A percentile compares a stretch with the other conserved stretches of the same genome.
phyloP scores from a whole-genome alignment of 2,797 vertebrate genomes.

The Dromococcyx pavoninus region DNA sequence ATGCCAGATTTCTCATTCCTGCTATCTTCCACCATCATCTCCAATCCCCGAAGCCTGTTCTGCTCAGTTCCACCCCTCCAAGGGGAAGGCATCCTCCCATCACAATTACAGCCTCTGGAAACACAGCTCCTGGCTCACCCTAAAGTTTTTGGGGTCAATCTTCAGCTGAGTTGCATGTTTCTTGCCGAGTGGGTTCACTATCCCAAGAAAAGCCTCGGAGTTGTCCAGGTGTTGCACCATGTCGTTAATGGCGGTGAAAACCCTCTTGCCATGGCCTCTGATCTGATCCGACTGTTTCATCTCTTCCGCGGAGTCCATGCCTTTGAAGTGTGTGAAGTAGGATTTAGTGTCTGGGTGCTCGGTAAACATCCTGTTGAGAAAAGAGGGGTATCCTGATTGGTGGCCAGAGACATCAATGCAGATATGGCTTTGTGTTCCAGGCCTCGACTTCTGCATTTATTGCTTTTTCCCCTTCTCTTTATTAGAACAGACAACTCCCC shows the following conservation, averaged over 20 bases:
- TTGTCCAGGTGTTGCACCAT: slow-evolving; percentile 77
- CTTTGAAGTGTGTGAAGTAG: slow-evolving; percentile 82
- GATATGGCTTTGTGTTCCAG: not conserved
- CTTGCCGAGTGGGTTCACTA: slow-evolving; percentile 75
- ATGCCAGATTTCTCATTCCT: not conserved
- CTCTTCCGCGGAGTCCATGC: slow-evolving; percentile 30
- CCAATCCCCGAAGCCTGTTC: not conserved
- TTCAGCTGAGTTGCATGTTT: slow-evolving; percentile 78
- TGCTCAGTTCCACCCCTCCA: not conserved
- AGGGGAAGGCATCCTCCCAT: not conserved
- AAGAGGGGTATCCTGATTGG: not conserved
- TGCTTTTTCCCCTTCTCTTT: not conserved
- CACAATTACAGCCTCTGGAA: not conserved
- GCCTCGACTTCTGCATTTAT: not conserved
- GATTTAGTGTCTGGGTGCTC: slow-evolving; percentile 83
- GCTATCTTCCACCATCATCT: not conserved
- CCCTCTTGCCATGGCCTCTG: slow-evolving; percentile 71
- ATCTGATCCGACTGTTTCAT: slow-evolving; percentile 70
- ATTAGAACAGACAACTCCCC: not conserved
- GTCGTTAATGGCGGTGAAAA: slow-evolving; percentile 68
- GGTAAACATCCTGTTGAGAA: slow-evolving; percentile 73
- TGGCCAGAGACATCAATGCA: not conserved
- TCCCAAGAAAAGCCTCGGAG: slow-evolving; percentile 53
- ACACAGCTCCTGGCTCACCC: slow-evolving; percentile 67
- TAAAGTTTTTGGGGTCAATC: slow-evolving; percentile 83